Evolutionary conservation across 2,888 invertebrate species (phyloP).

Genomic region (Lochmaea crataegi): DNA sequence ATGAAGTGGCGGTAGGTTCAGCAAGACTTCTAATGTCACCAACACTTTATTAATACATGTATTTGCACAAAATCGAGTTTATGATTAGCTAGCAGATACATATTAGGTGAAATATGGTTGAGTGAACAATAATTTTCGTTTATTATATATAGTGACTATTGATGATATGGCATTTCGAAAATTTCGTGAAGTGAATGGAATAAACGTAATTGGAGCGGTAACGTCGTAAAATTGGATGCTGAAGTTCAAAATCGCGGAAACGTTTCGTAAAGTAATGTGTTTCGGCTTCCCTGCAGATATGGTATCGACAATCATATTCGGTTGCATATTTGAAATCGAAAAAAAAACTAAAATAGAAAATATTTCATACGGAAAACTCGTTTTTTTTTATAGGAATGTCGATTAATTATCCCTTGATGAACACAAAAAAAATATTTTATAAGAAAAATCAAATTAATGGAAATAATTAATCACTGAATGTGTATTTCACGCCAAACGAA

Average conservation of each 20-base stretch:
- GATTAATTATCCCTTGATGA: background rate
- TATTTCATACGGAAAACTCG: background rate
- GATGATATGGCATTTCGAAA: background rate
- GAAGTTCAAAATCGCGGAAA: background rate
- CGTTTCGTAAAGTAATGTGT: conserved; percentile 1
- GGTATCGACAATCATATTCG: background rate
- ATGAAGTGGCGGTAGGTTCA: too few species aligned
- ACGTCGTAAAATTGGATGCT: conserved; percentile 3
- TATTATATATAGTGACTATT: background rate
- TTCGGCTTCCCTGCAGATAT: background rate
- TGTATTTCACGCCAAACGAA: too few species aligned
- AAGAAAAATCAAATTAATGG: too few species aligned
- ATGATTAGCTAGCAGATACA: too few species aligned
- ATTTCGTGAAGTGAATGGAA: background rate
- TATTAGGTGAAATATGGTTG: too few species aligned
- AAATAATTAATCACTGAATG: too few species aligned
- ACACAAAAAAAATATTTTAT: background rate
- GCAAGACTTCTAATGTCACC: too few species aligned
- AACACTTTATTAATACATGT: too few species aligned
- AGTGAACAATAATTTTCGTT: background rate
- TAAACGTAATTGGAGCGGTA: background rate
- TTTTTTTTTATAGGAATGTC: background rate
- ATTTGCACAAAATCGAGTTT: too few species aligned
- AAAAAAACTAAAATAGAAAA: background rate
- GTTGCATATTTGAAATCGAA: background rate